These are phyloP conservation scores for Heliconius melpomene DNA, from an alignment of 1,140 invertebrate species.

Conservation along the genomic window DNA sequence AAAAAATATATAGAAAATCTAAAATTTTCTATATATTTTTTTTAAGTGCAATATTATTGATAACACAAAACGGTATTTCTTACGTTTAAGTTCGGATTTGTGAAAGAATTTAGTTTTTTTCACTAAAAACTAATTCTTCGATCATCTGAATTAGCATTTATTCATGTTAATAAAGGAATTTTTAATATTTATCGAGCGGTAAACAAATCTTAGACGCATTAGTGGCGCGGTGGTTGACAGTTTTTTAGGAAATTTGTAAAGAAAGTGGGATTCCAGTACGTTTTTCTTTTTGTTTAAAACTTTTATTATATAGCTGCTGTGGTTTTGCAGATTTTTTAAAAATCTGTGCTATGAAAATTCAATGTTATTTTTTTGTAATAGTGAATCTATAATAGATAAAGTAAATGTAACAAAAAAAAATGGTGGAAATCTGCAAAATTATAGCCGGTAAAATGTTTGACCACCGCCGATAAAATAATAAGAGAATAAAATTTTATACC, in stretches of 20 bases:
- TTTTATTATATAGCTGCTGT: constrained; percentile 12
- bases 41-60: constrained; percentile 22
- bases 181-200: constrained; percentile 47
- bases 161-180: constrained; percentile 56
- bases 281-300: not conserved
- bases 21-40: constrained; percentile 21
- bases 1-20: too few species aligned
- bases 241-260: constrained; percentile 2
- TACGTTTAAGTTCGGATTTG: constrained; percentile 44
- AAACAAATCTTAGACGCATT: constrained; percentile 27
- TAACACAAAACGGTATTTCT: constrained; percentile 30
- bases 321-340: not conserved
- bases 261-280: not conserved
- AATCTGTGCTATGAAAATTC: not conserved
- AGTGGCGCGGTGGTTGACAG: constrained; percentile 21
- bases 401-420: not conserved
- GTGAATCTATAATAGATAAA: not conserved
- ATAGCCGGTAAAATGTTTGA: constrained; percentile 33
- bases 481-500: constrained; percentile 58
- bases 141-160: constrained; percentile 62
- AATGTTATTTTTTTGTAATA: not conserved
- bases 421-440: not conserved
- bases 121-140: constrained; percentile 48
- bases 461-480: constrained; percentile 23
- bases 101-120: constrained; percentile 48